phyloP scores from a whole-genome alignment of 64 coral and sea anemone species.

The Montipora foliosa region DNA sequence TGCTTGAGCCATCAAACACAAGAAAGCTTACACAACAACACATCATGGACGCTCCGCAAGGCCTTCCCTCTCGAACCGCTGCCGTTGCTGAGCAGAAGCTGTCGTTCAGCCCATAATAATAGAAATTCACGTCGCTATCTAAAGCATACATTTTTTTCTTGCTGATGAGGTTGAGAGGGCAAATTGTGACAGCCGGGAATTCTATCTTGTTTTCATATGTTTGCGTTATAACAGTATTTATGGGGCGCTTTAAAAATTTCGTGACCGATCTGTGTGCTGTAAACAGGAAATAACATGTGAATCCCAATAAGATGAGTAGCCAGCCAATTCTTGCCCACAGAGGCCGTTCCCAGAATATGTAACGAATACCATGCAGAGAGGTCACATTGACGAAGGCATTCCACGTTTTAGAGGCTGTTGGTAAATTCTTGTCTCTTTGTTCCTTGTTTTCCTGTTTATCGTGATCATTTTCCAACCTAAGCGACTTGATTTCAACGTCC shows the following conservation, averaged over 20 bases:
- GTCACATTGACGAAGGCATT: conserved; percentile 23
- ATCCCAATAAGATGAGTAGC: conserved; percentile 4
- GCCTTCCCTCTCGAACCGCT: conserved; percentile 38
- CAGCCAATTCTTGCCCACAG: conserved; percentile 38
- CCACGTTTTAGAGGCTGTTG: neutral
- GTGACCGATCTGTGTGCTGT: neutral
- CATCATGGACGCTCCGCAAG: conserved; percentile 80
- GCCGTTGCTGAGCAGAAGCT: conserved; percentile 77
- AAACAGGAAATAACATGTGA: conserved; percentile 26
- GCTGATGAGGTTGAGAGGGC: conserved; percentile 9
- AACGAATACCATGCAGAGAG: conserved; percentile 56
- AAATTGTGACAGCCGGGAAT: conserved; percentile 56
- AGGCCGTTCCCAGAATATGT: neutral
- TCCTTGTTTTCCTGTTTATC: neutral
- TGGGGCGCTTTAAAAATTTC: neutral
- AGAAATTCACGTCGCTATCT: conserved; percentile 35
- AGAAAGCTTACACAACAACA: conserved; percentile 60
- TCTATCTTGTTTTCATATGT: neutral
- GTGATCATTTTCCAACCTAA: neutral
- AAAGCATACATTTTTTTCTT: conserved; percentile 66
- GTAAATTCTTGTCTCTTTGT: neutral
- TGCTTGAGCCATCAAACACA: neutral
- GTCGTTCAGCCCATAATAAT: conserved; percentile 56
- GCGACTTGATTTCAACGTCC: neutral
- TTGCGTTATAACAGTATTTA: conserved; percentile 31